Percentiles rank a stretch among this genome's conserved stretches.
phyloP scores from a whole-genome alignment of 2,113 vertebrate species.

The Microcebus murinus region DNA sequence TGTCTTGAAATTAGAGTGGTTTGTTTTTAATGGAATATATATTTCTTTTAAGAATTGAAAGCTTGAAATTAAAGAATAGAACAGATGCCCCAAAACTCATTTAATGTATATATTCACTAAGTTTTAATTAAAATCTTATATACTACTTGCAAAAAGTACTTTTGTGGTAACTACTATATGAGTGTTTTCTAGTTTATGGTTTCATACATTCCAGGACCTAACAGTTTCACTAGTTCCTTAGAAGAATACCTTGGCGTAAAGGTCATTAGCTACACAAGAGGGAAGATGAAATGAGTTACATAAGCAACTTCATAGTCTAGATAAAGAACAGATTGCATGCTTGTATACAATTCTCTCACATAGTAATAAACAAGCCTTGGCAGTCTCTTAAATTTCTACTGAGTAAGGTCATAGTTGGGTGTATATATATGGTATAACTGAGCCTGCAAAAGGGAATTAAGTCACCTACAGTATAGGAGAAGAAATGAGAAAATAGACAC shows the following conservation, averaged over 20 bases:
- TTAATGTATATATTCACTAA: neutral
- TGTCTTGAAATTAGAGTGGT: conserved; percentile 22
- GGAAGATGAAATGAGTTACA: neutral
- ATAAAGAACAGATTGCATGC: neutral
- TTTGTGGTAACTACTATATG: neutral
- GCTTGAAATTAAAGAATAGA: conserved; percentile 45
- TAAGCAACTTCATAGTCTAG: conserved; percentile 22
- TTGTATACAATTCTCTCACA: neutral
- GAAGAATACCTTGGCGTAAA: neutral
- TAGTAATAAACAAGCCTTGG: neutral
- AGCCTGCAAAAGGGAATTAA: neutral
- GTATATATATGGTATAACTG: neutral
- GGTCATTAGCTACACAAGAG: neutral
- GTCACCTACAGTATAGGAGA: neutral
- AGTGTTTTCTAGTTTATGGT: conserved; percentile 15
- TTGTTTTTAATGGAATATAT: conserved; percentile 26
- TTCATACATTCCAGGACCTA: neutral
- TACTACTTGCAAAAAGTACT: neutral
- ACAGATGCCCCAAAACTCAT: neutral
- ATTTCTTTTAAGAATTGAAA: conserved; percentile 45
- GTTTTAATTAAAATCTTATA: conserved; percentile 58
- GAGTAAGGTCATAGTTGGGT: neutral
- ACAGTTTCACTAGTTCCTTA: neutral
- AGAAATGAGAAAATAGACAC: neutral
- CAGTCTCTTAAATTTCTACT: neutral